Base-by-base conservation (phyloP, 2,113 vertebrate genomes). In the Onychostoma macrolepis region DNA sequence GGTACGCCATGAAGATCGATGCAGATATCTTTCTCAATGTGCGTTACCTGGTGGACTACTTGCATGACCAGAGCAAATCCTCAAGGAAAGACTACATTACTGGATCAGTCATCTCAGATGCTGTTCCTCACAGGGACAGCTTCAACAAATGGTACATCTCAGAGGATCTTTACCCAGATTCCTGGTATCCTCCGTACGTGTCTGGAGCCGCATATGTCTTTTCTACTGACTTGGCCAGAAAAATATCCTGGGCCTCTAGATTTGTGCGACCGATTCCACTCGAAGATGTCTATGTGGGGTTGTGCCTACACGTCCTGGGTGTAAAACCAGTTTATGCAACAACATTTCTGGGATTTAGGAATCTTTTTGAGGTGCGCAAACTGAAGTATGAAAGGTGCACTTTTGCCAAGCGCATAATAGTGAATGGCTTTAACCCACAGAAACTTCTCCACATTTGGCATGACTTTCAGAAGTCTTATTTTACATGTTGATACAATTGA, bases 281-380 rank as follows among this genome's bases (percentile, higher is more conserved):
- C 85, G 97, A 98, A 82, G 97, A 97, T 1, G 93, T 94, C 0
- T 97, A 96, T 26, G 86, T 97, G n/a, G 97, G 96, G 0, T 21
- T 96, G 80, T 97, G 96, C 83, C 87, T 97, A 75, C 83, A 80
- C 0, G 89, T 92, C 0, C 26, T 96, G 72, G 92, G 90, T 0
- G 1, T 96, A 11, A 83, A 13, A 56, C 95, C 95, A 0, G 85
- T 75, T 24, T 95, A 93, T n/a, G 0, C 56, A 0, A 61, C 91
- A 53, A 91, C 80, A 4, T 24, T 53, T 1, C 4, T 88, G 4
- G 80, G 89, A 24, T 86, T 94, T 0, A 71, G 76, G 53, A 95
- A 93, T 0, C 6, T 91, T 53, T 97, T 97, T 85, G 24, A 82
- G 48, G 78, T 96, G 24, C 0, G 4, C 3, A 61, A 30, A 0